Conservation (phyloP, 2,888 invertebrate species). For the Linnaemya tessellans region DNA sequence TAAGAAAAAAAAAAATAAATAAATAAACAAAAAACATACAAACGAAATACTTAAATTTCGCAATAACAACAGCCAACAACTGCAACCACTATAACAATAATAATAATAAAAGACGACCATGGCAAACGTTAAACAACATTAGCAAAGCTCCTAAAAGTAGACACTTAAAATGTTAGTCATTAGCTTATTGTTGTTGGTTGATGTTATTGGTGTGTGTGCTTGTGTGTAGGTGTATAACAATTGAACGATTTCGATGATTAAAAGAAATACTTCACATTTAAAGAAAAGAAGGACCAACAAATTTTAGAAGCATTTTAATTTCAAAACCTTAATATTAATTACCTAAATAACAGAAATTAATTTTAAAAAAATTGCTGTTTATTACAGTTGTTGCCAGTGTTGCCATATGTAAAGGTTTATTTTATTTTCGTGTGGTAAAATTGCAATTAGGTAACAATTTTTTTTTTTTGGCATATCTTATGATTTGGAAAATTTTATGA, state of each 20-base stretch:
- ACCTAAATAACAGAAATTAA: too few species aligned
- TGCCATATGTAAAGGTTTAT: too few species aligned
- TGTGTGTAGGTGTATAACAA: conserved; percentile 1
- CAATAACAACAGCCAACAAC: conserved; percentile 29
- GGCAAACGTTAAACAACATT: conserved; percentile 48
- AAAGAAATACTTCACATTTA: background rate
- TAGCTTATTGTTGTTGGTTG: conserved; percentile 43
- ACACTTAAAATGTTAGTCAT: conserved; percentile 65
- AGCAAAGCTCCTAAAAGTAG: conserved; percentile 69
- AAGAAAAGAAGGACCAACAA: conserved; percentile 27
- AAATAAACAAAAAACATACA: background rate
- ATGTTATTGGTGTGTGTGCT: background rate
- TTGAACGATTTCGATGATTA: conserved; percentile 47
- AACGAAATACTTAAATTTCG: conserved; percentile 35
- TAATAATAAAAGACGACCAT: conserved; percentile 29
- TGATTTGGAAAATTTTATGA: too few species aligned
- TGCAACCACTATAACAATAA: conserved; percentile 41
- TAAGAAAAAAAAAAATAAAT: background rate
- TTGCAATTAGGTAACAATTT: too few species aligned
- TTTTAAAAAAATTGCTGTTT: too few species aligned
- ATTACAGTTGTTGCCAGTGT: too few species aligned
- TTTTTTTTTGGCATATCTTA: too few species aligned
- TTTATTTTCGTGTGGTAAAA: too few species aligned
- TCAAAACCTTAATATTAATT: too few species aligned
- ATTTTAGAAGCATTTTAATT: background rate